A percentile compares a stretch with the other conserved stretches of the same genome.
These are phyloP conservation scores for Rissa tridactyla DNA, from an alignment of 2,113 vertebrate species.

Conservation along the genomic window DNA sequence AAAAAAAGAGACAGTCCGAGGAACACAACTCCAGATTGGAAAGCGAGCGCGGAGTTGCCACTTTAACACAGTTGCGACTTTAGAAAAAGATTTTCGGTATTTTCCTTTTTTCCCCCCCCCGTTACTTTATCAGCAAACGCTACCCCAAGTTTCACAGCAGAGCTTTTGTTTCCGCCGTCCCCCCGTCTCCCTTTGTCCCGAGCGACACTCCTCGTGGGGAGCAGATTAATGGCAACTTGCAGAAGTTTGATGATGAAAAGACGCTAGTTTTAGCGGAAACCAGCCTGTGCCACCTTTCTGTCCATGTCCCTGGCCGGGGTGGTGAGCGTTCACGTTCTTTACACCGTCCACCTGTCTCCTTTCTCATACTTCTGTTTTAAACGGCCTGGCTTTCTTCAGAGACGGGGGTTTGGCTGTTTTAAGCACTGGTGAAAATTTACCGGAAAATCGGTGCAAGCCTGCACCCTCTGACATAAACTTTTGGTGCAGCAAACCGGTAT, in stretches of 20 bases:
- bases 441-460: background rate
- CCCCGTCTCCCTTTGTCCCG: conserved; percentile 20
- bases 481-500: background rate
- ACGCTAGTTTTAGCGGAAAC: background rate
- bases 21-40: background rate
- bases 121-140: background rate
- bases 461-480: background rate
- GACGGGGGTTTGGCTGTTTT: background rate
- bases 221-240: background rate
- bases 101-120: fast-evolving
- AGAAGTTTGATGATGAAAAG: background rate
- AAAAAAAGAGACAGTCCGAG: background rate
- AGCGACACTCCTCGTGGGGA: conserved; percentile 12
- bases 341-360: background rate
- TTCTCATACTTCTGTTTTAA: background rate
- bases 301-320: background rate
- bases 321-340: background rate
- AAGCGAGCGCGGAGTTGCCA: background rate
- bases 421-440: background rate
- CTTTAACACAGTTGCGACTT: background rate
- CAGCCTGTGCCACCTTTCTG: background rate
- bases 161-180: conserved; percentile 42
- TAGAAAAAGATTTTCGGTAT: background rate
- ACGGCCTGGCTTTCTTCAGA: background rate
- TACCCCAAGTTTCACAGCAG: background rate